phyloP scores from a whole-genome alignment of 1,140 invertebrate genomes.

The Macrobrachium nipponense region DNA sequence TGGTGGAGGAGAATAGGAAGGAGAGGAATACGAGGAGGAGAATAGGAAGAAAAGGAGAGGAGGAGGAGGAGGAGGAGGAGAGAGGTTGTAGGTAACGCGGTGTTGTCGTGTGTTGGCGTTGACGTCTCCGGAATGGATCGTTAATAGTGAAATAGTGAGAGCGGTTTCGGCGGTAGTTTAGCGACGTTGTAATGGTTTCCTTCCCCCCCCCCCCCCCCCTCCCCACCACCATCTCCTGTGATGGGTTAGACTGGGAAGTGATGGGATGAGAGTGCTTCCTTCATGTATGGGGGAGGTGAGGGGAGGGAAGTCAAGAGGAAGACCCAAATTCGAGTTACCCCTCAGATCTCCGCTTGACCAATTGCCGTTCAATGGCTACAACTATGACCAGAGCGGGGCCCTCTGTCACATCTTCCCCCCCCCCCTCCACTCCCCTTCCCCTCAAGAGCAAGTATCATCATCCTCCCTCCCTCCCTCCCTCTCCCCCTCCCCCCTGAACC shows the following conservation, averaged over 20 bases:
- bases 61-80: neutral
- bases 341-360: neutral
- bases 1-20: slow-evolving; percentile 9
- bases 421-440: slow-evolving; percentile 10
- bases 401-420: neutral
- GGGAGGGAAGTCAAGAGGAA: neutral
- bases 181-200: slow-evolving; percentile 7
- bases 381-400: neutral
- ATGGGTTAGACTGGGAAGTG: neutral
- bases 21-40: neutral
- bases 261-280: neutral
- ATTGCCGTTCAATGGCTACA: neutral
- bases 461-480: no score
- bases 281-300: neutral
- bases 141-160: no score
- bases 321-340: neutral
- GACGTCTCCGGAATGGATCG: no score
- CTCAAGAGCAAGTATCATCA: neutral
- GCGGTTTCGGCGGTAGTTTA: neutral
- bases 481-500: neutral
- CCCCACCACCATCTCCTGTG: neutral
- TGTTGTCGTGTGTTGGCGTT: no score
- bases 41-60: neutral
- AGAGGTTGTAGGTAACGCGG: no score
- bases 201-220: neutral